Evolutionary conservation across 2,113 vertebrate species (phyloP).

Genomic region (Panthera tigris): DNA sequence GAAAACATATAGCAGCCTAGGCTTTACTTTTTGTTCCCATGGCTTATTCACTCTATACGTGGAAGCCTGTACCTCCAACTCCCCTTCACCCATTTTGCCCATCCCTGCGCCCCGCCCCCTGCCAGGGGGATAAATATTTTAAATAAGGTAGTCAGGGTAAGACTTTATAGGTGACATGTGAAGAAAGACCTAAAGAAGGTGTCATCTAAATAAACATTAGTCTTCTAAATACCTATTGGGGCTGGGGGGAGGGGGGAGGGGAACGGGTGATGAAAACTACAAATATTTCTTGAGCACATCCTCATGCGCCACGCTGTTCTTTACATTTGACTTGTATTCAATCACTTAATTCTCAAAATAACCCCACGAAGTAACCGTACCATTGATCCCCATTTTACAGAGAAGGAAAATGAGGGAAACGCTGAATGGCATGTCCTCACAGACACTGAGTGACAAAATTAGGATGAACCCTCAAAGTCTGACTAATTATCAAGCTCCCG

Average conservation of each 20-base stretch:
- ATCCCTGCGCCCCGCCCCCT: too few species aligned
- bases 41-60: background rate
- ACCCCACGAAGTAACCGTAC: background rate
- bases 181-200: background rate
- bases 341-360: background rate
- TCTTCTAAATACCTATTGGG: background rate
- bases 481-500: background rate
- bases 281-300: background rate
- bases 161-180: background rate
- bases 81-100: background rate
- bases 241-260: background rate
- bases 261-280: background rate
- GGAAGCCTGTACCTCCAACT: background rate
- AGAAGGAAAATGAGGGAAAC: background rate
- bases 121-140: background rate
- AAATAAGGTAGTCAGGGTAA: background rate
- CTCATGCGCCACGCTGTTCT: background rate
- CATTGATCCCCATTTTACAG: background rate
- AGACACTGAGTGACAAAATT: background rate
- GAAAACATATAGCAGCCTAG: too few species aligned
- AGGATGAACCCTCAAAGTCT: background rate
- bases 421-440: background rate
- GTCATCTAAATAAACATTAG: background rate
- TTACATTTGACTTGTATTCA: background rate
- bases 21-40: background rate